Evolutionary conservation across 1,140 invertebrate species (phyloP).

Genomic region (Holotrichia oblita): DNA sequence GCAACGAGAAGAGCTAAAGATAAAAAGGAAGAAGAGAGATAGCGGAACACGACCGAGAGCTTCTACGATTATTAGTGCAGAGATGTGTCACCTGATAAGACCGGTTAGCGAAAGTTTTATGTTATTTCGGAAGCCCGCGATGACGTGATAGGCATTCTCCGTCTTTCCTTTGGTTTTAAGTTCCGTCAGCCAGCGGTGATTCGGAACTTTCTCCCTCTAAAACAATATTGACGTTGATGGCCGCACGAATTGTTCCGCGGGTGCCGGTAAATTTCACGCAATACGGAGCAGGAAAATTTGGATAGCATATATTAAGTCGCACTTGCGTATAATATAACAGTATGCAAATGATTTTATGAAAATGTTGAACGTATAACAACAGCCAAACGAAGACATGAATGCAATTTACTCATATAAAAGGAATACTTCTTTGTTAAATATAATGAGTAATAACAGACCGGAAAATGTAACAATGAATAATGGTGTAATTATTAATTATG

Average conservation of each 20-base stretch:
- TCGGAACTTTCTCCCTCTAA: slow-evolving; percentile 21
- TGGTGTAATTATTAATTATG: too few relatives aligned
- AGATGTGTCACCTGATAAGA: slow-evolving; percentile 30
- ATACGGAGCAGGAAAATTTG: neutral
- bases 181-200: slow-evolving; percentile 3
- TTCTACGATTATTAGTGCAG: slow-evolving; percentile 23
- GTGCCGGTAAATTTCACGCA: neutral
- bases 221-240: neutral
- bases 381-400: too few relatives aligned
- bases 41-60: neutral
- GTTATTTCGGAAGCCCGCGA: slow-evolving; percentile 19
- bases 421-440: too few relatives aligned
- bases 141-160: slow-evolving; percentile 12
- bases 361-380: too few relatives aligned
- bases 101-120: slow-evolving; percentile 28
- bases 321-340: too few relatives aligned
- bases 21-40: neutral
- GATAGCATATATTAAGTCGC: neutral
- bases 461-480: too few relatives aligned
- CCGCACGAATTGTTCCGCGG: neutral
- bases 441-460: too few relatives aligned
- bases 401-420: too few relatives aligned
- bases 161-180: slow-evolving; percentile 5
- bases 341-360: too few relatives aligned
- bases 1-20: neutral